Conservation (phyloP, 2,113 vertebrate species). For the Hiodon alosoides region DNA sequence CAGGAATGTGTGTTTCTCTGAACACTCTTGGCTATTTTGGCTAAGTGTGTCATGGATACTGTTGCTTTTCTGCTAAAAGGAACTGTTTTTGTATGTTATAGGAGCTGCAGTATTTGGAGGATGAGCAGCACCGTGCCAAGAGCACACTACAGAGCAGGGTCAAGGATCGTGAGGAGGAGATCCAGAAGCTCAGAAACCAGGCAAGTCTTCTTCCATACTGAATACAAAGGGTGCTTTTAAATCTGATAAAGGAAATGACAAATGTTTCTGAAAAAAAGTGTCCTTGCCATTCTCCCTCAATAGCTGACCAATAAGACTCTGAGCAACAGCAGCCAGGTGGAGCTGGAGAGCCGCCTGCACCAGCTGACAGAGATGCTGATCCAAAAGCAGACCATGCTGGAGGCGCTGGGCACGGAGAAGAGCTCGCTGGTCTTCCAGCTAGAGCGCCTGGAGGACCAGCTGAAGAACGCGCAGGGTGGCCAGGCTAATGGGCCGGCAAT, state of each 20-base stretch:
- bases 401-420: conserved; percentile 92
- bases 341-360: conserved; percentile 89
- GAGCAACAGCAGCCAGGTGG: conserved; percentile 82
- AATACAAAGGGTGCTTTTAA: background rate
- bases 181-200: conserved; percentile 97
- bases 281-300: background rate
- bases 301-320: conserved; percentile 92
- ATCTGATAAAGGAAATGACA: too few relatives aligned
- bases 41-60: background rate
- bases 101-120: conserved; percentile 86
- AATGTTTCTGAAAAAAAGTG: background rate
- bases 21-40: background rate
- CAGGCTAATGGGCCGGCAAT: conserved; percentile 67
- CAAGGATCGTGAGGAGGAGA: conserved; percentile 93
- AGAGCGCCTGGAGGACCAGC: conserved; percentile 85
- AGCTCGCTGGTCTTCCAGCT: conserved; percentile 90
- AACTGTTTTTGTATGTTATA: conserved; percentile 42
- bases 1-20: background rate
- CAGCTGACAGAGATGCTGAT: conserved; percentile 96
- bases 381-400: conserved; percentile 98
- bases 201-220: conserved; percentile 38
- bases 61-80: background rate
- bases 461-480: conserved; percentile 71
- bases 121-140: conserved; percentile 84
- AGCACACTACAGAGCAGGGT: conserved; percentile 83